These are phyloP conservation scores for Noctilio leporinus DNA, from an alignment of 2,113 vertebrate genomes.

Conservation along the genomic window DNA sequence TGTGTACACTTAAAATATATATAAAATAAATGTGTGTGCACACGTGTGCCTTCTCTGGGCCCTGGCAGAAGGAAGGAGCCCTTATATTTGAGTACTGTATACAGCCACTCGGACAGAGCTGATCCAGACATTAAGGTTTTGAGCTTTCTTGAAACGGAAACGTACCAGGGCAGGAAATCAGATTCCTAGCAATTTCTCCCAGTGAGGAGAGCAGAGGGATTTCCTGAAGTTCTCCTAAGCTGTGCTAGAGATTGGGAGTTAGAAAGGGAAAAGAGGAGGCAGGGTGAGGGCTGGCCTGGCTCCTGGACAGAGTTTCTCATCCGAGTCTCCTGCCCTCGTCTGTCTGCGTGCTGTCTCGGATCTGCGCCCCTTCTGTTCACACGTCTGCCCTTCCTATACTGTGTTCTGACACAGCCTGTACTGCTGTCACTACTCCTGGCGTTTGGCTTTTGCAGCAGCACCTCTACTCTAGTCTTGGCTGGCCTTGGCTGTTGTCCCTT, in stretches of 20 bases:
- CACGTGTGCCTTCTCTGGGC: not conserved
- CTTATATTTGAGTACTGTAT: not conserved
- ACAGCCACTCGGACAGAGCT: not conserved
- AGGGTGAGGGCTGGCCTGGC: not conserved
- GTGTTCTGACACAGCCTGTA: not conserved
- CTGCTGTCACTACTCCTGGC: not conserved
- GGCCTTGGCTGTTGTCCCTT: not conserved
- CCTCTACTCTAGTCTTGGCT: not conserved
- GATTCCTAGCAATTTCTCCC: not conserved
- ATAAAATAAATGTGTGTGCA: not conserved
- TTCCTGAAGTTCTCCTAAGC: not conserved
- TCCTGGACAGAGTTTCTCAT: not conserved
- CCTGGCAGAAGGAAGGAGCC: not conserved
- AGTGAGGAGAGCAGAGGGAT: not conserved
- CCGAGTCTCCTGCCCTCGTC: not conserved
- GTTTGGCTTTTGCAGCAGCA: not conserved
- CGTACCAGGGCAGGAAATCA: not conserved
- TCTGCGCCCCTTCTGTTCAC: not conserved
- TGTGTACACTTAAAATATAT: not conserved
- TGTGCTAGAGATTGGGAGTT: not conserved
- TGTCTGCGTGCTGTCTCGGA: not conserved
- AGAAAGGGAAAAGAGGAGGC: not conserved
- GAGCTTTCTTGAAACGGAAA: not conserved
- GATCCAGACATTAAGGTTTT: not conserved
- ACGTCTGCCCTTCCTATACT: not conserved